Base-by-base conservation (phyloP, 2,113 vertebrate genomes). In the Aplodontia rufa region DNA sequence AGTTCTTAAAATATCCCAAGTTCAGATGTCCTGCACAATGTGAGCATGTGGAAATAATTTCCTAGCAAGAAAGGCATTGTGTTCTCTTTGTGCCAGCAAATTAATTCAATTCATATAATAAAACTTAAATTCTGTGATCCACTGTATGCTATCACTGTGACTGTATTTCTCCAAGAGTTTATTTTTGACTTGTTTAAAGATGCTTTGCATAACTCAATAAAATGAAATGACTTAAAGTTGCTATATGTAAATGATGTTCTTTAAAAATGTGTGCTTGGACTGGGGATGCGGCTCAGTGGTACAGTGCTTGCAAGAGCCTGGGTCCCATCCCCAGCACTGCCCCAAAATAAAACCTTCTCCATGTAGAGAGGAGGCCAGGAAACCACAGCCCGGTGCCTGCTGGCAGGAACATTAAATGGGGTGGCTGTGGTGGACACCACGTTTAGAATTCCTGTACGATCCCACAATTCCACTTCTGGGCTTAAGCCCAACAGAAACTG, bases 201-300 rank as follows among this genome's bases (percentile, higher is more conserved):
- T 45, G 69, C 86, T 97, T 95, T 79, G 30, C 35, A 26, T 69
- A 68, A 51, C 55, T 95, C 82, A 96, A 96, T 97, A 97, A 97
- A 97, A 94, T 93, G 68, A 93, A 95, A 74, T 80, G 37, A 28
- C 4, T 88, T 87, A 0, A 71, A 45, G 49, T 47, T 8, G 7
- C 84, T n/a, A 2, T 19, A 1, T 24, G 12, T 58, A 37, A 83
- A 22, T 51, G n/a, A 8, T 2, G 22, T 35, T 53, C 92, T 75
- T 94, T 19, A 55, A 91, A 87, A 80, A 35, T 17, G 3, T 19
- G 14, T 68, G n/a, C 35, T 19, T 68, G 64, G 64, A 35, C 32
- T 66, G 64, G 64, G 64, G 35, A 19, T n/a, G 64, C 17, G 3
- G 35, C 64, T 68, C 62, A 19, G 6, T 8, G 32, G 14, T n/a